Evolutionary conservation across 2,113 vertebrate species (phyloP).

Genomic region (Promerops cafer): DNA sequence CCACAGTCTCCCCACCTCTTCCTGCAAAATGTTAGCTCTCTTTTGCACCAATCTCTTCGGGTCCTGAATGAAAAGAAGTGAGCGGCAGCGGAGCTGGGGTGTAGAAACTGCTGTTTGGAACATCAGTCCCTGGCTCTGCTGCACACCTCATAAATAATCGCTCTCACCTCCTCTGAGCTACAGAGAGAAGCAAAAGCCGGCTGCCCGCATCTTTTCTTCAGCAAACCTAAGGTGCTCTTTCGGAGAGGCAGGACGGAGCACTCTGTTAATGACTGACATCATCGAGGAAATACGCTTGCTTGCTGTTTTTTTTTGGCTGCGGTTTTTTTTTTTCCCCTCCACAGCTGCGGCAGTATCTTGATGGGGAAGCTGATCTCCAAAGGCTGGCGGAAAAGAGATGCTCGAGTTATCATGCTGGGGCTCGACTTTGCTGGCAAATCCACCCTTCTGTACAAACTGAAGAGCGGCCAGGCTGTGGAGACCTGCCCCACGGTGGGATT

Average conservation of each 20-base stretch:
- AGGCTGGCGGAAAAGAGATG: conserved; percentile 23
- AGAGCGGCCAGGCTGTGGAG: conserved; percentile 70
- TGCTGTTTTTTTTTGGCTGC: background rate
- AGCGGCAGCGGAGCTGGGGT: background rate
- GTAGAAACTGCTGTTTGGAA: background rate
- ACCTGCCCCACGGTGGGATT: conserved; percentile 87
- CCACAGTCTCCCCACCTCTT: background rate
- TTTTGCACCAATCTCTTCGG: background rate
- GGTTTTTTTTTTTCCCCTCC: background rate
- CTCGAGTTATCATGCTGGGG: conserved; percentile 70
- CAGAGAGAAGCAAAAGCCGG: background rate
- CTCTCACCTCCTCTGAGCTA: background rate
- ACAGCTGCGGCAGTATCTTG: background rate
- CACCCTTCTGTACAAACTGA: conserved; percentile 74
- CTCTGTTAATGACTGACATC: background rate
- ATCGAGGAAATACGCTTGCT: background rate
- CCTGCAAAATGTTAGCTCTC: background rate
- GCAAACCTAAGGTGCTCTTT: background rate
- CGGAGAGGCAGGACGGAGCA: background rate
- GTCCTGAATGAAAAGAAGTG: background rate
- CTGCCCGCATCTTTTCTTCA: background rate
- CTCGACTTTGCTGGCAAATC: conserved; percentile 71
- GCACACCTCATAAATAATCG: background rate
- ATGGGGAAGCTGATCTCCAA: conserved; percentile 71
- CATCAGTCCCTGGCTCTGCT: background rate